These are phyloP conservation scores for Heliocidaris erythrogramma DNA, from an alignment of 35 echinoderm and acorn worm genomes.

Conservation along the genomic window DNA sequence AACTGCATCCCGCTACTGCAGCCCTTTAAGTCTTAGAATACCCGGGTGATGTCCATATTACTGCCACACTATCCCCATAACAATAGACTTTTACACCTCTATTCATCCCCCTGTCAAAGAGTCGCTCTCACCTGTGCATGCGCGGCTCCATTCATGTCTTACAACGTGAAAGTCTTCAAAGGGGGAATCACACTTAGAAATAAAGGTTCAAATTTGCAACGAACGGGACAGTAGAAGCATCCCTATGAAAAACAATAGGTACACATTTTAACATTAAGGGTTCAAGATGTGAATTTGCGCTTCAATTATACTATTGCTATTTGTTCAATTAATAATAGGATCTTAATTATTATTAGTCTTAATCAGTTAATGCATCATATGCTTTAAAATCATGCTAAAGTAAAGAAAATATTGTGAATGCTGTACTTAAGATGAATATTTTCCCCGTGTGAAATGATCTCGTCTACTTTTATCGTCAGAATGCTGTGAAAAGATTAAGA, in stretches of 20 bases:
- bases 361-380: too few species aligned
- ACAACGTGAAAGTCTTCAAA: neutral
- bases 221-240: neutral
- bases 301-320: too few species aligned
- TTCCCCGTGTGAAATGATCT: too few species aligned
- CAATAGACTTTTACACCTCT: neutral
- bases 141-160: neutral
- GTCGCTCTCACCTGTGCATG: neutral
- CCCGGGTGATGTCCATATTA: slow-evolving; percentile 2
- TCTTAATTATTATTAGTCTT: too few species aligned
- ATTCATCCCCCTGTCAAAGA: neutral
- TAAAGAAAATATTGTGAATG: too few species aligned
- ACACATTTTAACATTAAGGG: neutral
- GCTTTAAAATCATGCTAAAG: too few species aligned
- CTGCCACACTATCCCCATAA: neutral
- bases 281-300: too few species aligned
- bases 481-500: too few species aligned
- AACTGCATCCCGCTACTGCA: too few species aligned
- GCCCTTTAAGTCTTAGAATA: neutral
- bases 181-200: neutral
- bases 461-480: too few species aligned
- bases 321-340: too few species aligned
- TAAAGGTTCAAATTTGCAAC: neutral
- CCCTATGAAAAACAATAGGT: neutral
- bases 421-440: too few species aligned